Conservation (phyloP, 53 echinoderm and acorn worm genomes). For the Echinometra lucunter region DNA sequence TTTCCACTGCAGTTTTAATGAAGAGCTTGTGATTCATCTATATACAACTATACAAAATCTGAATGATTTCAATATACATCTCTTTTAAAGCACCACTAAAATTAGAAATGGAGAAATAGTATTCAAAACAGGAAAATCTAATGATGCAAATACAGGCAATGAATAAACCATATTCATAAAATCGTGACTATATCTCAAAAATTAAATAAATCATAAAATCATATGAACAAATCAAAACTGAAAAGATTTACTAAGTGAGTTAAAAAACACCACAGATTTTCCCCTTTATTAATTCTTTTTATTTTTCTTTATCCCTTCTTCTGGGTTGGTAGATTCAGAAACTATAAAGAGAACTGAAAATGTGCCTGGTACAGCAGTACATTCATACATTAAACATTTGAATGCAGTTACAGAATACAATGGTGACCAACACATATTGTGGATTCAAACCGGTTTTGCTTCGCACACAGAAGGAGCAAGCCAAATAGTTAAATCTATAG, state of each 20-base stretch:
- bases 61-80: neutral
- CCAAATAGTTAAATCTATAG: neutral
- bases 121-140: neutral
- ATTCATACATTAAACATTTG: neutral
- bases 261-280: neutral
- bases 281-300: neutral
- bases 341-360: neutral
- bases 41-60: neutral
- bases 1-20: neutral
- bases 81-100: conserved; percentile 25
- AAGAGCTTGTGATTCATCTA: too few relatives aligned
- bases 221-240: neutral
- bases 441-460: neutral
- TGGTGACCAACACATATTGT: neutral
- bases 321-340: neutral
- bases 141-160: neutral
- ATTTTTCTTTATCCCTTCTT: neutral
- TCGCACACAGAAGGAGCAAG: neutral
- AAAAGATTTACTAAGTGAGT: neutral
- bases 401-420: neutral
- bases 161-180: conserved; percentile 7
- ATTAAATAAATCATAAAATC: too few relatives aligned
- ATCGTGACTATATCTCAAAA: neutral
- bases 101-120: neutral
- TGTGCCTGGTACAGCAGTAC: neutral